These are phyloP conservation scores for Pristionchus japonicus DNA, from an alignment of 2,888 invertebrate genomes.

Conservation along the genomic window DNA sequence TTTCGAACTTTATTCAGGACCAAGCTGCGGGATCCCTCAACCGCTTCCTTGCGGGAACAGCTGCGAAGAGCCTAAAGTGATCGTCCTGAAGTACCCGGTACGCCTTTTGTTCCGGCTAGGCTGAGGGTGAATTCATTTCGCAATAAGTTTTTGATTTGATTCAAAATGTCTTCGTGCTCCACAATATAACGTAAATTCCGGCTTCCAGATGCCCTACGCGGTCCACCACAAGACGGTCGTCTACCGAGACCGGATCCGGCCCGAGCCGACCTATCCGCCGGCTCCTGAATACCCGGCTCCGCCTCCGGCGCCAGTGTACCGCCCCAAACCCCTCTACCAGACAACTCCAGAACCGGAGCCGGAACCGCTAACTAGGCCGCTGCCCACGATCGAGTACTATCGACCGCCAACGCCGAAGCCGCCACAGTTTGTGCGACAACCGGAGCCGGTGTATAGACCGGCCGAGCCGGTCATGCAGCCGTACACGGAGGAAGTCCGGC, in stretches of 20 bases:
- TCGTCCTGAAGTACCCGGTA: slow-evolving; percentile 18
- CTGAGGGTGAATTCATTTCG: too few species aligned
- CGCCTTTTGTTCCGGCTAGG: too few species aligned
- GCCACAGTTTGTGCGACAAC: not conserved
- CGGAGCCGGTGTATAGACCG: not conserved
- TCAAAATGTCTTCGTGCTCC: too few species aligned
- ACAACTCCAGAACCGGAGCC: not conserved
- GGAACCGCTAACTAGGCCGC: not conserved
- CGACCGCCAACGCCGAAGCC: not conserved
- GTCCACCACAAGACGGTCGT: slow-evolving; percentile 35
- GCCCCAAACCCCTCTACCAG: not conserved
- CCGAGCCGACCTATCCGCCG: not conserved
- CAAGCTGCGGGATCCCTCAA: not conserved
- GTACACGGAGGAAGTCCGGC: not conserved
- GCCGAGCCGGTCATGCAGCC: not conserved
- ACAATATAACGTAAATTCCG: too few species aligned
- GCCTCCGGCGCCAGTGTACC: not conserved
- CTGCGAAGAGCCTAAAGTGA: not conserved
- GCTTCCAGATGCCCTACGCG: slow-evolving; percentile 2
- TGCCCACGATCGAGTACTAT: not conserved
- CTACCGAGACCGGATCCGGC: not conserved
- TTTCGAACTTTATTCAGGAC: not conserved
- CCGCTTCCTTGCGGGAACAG: not conserved
- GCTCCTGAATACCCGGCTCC: not conserved
- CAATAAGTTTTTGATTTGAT: too few species aligned